A percentile compares a stretch with the other conserved stretches of the same genome.
phyloP scores from a whole-genome alignment of 1,140 invertebrate species.

The Pogonus chalceus region DNA sequence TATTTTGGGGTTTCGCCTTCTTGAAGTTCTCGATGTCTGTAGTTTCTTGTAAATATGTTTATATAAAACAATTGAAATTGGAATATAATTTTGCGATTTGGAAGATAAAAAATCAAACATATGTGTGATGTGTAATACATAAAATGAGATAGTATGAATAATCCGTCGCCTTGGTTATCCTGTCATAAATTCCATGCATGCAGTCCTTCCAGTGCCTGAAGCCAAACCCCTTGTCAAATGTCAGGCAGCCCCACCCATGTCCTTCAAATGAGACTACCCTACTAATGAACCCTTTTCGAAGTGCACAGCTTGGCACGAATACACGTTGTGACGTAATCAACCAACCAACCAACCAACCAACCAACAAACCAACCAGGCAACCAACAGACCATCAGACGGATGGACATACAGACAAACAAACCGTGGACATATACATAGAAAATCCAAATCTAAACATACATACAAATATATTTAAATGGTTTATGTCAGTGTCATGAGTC shows the following conservation, averaged over 20 bases:
- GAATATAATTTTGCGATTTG: too few relatives aligned
- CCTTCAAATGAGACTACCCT: slow-evolving; percentile 5
- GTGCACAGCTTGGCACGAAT: neutral
- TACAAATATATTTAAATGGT: too few relatives aligned
- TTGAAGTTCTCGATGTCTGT: too few relatives aligned
- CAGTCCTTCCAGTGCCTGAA: slow-evolving; percentile 3
- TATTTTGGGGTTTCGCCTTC: too few relatives aligned
- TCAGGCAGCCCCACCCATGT: slow-evolving; percentile 10
- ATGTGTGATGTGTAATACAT: too few relatives aligned
- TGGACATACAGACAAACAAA: neutral
- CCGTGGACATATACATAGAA: too few relatives aligned
- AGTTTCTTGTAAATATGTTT: too few relatives aligned
- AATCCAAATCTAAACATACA: too few relatives aligned
- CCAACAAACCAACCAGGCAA: neutral
- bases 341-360: neutral
- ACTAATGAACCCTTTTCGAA: slow-evolving; percentile 3
- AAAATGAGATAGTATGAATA: too few relatives aligned
- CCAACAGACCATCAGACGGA: neutral
- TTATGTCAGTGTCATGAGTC: too few relatives aligned
- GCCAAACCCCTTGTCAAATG: slow-evolving; percentile 12
- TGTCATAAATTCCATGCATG: neutral
- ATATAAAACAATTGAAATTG: too few relatives aligned
- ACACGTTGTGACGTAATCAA: neutral
- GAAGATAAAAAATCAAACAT: too few relatives aligned
- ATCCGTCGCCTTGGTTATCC: slow-evolving; percentile 8